These are phyloP conservation scores for Andrena minutula DNA, from an alignment of 2,888 invertebrate species.

Conservation along the genomic window DNA sequence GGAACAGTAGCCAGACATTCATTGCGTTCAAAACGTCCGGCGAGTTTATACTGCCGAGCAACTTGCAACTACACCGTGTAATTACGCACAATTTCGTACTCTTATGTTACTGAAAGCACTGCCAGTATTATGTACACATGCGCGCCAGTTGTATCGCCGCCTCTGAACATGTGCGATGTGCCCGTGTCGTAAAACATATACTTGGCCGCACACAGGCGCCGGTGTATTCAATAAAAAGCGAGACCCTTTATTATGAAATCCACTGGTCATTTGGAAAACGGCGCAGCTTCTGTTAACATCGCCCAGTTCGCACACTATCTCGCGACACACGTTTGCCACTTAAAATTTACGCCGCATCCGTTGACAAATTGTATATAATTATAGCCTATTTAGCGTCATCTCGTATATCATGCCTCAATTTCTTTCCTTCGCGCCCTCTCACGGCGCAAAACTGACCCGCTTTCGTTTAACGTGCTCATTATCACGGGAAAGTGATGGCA, in stretches of 20 bases:
- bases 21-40: constrained; percentile 22
- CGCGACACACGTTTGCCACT: neutral
- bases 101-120: constrained; percentile 33
- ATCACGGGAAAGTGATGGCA: neutral
- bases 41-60: constrained; percentile 18
- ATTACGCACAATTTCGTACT: constrained; percentile 52
- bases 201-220: neutral
- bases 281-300: constrained; percentile 7
- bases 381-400: constrained; percentile 2
- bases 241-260: constrained; percentile 15
- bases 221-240: constrained; percentile 19
- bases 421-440: neutral
- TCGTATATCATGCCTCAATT: neutral
- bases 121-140: constrained; percentile 6
- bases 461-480: neutral
- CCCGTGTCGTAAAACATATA: neutral
- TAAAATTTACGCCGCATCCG: constrained; percentile 1
- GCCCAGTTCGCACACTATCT: constrained; percentile 8
- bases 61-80: constrained; percentile 39
- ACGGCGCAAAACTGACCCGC: neutral
- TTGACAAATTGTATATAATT: constrained; percentile 30
- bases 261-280: neutral
- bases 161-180: constrained; percentile 9
- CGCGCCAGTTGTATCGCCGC: constrained; percentile 9
- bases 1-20: constrained; percentile 23